Evolutionary conservation across 2,113 vertebrate genomes (phyloP), one percentile per base, ranked within the genome.

Genomic region (Castor canadensis): DNA sequence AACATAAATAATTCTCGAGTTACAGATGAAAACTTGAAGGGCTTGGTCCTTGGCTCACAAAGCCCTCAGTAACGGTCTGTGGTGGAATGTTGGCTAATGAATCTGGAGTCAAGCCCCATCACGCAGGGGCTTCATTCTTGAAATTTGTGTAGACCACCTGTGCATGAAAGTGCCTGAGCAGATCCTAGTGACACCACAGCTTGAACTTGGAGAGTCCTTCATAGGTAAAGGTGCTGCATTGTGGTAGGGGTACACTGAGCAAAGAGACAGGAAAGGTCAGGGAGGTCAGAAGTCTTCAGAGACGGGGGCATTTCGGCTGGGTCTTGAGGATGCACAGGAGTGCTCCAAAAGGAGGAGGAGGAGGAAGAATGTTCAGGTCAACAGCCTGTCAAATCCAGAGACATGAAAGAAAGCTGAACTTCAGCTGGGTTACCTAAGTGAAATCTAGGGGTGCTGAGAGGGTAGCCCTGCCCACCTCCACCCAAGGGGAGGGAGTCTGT

Each of bases 271-370:
- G 2, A 1, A 19, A 24, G n/a, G 71, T 86, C 24, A 11, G 30
- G 77, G 58, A 62, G 77, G 38, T 49, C 16, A 45, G 49, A 56
- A 92, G 45, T 1, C 62, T 87, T 95, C 93, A 28, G 19, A 49
- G 91, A 54, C 47, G 52, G 73, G 9, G 40, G n/a, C 71, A n/a
- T 93, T 85, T 82, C 49, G 72, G 28, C 19, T 67, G 45, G 64
- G 16, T 58, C 73, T 89, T 64, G 56, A 76, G 81, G 77, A 72
- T 64, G 40, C 26, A 12, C 12, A 64, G 62, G 30, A 38, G 20
- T 87, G 60, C 79, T 95, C 32, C 17, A 22, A 79, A 81, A 83
- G 56, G 40, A 87, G 69, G n/a, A 60, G 12, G 24, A 67, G 49
- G 52, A 52, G 12, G 81, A 24, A 54, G 35, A 32, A 32, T 49